Evolutionary conservation across 2,888 invertebrate species (phyloP), one percentile per base, ranked within the genome.

Genomic region (Nasonovia ribisnigri): DNA sequence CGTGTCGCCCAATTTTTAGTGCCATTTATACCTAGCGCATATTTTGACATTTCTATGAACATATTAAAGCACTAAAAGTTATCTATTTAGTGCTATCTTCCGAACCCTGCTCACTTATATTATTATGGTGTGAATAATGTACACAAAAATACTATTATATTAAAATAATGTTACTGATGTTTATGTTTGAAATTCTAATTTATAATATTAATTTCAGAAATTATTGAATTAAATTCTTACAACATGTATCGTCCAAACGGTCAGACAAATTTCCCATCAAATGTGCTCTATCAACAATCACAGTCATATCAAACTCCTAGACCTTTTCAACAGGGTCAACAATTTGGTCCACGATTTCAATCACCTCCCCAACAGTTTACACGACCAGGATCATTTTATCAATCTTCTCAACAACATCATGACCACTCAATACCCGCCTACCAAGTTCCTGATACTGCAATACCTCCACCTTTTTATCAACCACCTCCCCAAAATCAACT

Each of bases 261-360:
- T n/a, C 90, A 90, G 51, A 4, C 87, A 42, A n/a, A 16, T 67
- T 90, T 67, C 8, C 24, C 46, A 24, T 60, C 36, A 84, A 93
- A 57, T 93, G 60, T 20, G 4, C 46, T 84, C 0, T 90, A 93
- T 90, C 93, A 84, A 88, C 92, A 88, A 57, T 46, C 54, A 51
- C 92, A 77, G 43, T 51, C 93, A 51, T 20, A 90, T 51, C 88
- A 51, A 20, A 36, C 48, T n/a, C 48, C 84, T n/a, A 93, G 60
- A 67, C 13, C 93, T 51, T 93, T 90, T 86, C 90, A 90, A 3
- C 93, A 84, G 29, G 11, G 46, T 46, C 93, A 93, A 90, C 93
- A 90, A n/a, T 93, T 90, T 90, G 90, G 90, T 84, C 90, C 93
- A 67, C 26, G 93, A 93, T 93, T 93, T 90, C 90, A 93, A 67